A percentile compares a stretch with the other conserved stretches of the same genome.
Conservation (phyloP, 2,113 vertebrate species). For the Cyprinodon brontotheroides region DNA sequence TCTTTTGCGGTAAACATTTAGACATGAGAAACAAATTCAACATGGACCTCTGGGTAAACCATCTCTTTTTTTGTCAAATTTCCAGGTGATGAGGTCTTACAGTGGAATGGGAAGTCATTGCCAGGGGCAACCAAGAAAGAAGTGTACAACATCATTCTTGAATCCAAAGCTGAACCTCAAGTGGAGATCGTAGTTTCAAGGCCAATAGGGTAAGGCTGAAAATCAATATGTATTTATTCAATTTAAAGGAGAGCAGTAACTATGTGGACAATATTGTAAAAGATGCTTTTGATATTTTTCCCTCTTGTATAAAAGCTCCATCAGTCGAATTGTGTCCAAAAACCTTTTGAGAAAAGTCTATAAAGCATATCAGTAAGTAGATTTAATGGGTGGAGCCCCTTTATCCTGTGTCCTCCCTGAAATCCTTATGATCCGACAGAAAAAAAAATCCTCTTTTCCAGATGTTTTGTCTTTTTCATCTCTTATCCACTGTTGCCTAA, state of each 20-base stretch:
- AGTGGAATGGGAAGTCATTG: conserved; percentile 98
- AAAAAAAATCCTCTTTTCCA: conserved; percentile 14
- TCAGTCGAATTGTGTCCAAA: conserved; percentile 84
- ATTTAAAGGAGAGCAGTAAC: not conserved
- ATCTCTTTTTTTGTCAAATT: conserved; percentile 17
- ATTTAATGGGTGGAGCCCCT: conserved; percentile 33
- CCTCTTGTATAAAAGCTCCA: conserved; percentile 79
- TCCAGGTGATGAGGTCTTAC: conserved; percentile 96
- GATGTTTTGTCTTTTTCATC: conserved; percentile 18
- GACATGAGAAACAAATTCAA: not conserved
- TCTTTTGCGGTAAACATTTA: too few species aligned
- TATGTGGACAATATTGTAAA: conserved; percentile 35
- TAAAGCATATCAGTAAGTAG: conserved; percentile 91
- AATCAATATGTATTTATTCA: not conserved
- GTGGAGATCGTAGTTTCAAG: conserved; percentile 99
- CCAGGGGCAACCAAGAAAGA: conserved; percentile 99
- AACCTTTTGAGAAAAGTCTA: conserved; percentile 89
- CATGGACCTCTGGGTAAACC: not conserved
- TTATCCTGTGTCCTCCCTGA: conserved; percentile 29
- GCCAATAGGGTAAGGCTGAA: conserved; percentile 91
- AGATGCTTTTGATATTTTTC: conserved; percentile 63
- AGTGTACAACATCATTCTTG: conserved; percentile 99
- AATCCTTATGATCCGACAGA: conserved; percentile 25
- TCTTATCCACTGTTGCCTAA: not conserved
- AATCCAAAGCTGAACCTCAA: conserved; percentile 98